Evolutionary conservation across 1,140 invertebrate genomes (phyloP).

Genomic region (Anastrepha ludens): DNA sequence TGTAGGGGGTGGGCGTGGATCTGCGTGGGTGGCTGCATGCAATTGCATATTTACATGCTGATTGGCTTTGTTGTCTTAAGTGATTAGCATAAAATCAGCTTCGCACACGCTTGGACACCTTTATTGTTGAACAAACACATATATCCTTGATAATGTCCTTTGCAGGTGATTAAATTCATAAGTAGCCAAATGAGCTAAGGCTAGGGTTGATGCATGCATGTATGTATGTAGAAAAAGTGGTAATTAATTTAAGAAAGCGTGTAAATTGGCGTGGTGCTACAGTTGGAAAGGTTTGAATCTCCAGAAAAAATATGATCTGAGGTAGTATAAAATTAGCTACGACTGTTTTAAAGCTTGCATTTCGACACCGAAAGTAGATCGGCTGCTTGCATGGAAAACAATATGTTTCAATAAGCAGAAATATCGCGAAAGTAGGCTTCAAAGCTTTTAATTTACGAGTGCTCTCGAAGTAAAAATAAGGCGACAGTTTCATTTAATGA

Average conservation of each 20-base stretch:
- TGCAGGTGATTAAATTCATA: slow-evolving; percentile 37
- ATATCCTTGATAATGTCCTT: slow-evolving; percentile 41
- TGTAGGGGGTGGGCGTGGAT: neutral
- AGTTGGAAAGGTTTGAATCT: too few relatives aligned
- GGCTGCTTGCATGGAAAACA: too few relatives aligned
- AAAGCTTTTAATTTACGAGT: too few relatives aligned
- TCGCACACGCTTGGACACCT: slow-evolving; percentile 44
- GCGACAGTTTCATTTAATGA: too few relatives aligned
- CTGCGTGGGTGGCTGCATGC: slow-evolving; percentile 56
- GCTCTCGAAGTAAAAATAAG: too few relatives aligned
- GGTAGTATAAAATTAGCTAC: too few relatives aligned
- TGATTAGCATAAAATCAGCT: slow-evolving; percentile 58
- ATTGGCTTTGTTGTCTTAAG: slow-evolving; percentile 51
- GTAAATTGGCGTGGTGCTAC: neutral
- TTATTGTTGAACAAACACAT: slow-evolving; percentile 48
- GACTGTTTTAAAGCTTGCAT: too few relatives aligned
- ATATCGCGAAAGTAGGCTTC: too few relatives aligned
- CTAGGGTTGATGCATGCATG: neutral
- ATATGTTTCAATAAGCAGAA: too few relatives aligned
- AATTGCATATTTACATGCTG: slow-evolving; percentile 59
- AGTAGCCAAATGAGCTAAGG: neutral
- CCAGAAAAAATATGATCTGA: too few relatives aligned
- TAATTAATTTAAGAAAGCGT: neutral
- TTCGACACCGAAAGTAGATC: too few relatives aligned
- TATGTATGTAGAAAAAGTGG: neutral